Evolutionary conservation across 2,113 vertebrate genomes (phyloP).

Genomic region (Pachypanchax playfairii): DNA sequence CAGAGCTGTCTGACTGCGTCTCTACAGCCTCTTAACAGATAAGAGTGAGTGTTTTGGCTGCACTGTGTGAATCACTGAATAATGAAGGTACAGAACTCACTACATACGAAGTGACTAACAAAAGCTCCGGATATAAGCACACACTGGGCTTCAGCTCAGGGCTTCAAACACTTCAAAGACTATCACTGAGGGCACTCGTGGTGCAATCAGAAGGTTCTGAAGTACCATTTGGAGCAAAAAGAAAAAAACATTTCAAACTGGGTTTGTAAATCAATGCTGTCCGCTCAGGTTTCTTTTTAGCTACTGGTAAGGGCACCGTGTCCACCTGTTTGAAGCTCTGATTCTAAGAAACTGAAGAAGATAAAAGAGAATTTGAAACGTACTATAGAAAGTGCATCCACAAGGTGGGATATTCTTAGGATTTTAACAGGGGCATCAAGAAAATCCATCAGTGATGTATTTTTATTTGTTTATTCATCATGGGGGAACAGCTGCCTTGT

Average conservation of each 20-base stretch:
- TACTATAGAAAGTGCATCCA: constrained; percentile 24
- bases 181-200: constrained; percentile 52
- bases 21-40: constrained; percentile 67
- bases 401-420: constrained; percentile 6
- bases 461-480: background rate
- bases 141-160: constrained; percentile 49
- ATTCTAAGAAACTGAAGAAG: constrained; percentile 24
- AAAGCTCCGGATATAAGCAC: constrained; percentile 62
- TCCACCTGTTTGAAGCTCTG: constrained; percentile 36
- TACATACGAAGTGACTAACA: constrained; percentile 68
- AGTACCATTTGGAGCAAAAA: constrained; percentile 52
- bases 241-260: constrained; percentile 40
- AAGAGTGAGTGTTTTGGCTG: constrained; percentile 72
- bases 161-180: constrained; percentile 64
- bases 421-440: constrained; percentile 1
- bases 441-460: constrained; percentile 2
- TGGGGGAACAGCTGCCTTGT: background rate
- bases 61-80: constrained; percentile 72
- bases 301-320: constrained; percentile 50
- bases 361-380: constrained; percentile 32
- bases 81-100: constrained; percentile 63
- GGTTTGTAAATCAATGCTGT: constrained; percentile 56
- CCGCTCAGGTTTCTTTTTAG: constrained; percentile 58
- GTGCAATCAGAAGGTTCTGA: constrained; percentile 60
- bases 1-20: constrained; percentile 58